These are phyloP conservation scores for Daboia siamensis DNA, from an alignment of 2,113 vertebrate species.

Conservation along the genomic window DNA sequence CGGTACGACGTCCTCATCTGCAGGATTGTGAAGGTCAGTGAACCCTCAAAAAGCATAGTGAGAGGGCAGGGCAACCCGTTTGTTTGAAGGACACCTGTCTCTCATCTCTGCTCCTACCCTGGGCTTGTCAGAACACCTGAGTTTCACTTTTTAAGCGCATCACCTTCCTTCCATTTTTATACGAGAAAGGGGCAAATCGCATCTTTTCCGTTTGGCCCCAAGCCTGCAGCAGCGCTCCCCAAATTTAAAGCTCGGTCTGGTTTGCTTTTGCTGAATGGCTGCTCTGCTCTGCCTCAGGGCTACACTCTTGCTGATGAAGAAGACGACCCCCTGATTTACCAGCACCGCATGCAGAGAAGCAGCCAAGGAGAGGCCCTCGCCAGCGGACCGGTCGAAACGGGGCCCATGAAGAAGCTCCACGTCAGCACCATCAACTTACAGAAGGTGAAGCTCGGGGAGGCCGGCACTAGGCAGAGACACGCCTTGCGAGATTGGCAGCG, in stretches of 20 bases:
- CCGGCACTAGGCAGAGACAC: accelerated
- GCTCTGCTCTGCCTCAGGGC: slow-evolving; percentile 71
- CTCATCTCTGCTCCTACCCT: not conserved
- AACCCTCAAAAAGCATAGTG: accelerated
- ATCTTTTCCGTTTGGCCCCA: not conserved
- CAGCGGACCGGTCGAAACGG: slow-evolving; percentile 88
- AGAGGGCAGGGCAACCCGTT: not conserved
- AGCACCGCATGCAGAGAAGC: slow-evolving; percentile 84
- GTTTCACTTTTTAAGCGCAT: no score
- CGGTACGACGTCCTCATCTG: slow-evolving; percentile 97
- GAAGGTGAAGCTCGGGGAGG: slow-evolving; percentile 74
- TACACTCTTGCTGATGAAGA: slow-evolving; percentile 97
- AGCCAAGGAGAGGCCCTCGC: slow-evolving; percentile 84
- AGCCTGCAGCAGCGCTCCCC: not conserved
- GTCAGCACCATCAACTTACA: slow-evolving; percentile 98
- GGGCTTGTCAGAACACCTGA: not conserved
- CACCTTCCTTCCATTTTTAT: not conserved
- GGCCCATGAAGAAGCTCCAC: slow-evolving; percentile 97
- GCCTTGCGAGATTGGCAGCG: accelerated
- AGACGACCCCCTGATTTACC: slow-evolving; percentile 93
- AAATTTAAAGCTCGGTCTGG: not conserved
- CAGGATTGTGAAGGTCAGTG: slow-evolving; percentile 90
- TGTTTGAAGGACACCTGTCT: not conserved
- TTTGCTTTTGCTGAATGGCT: not conserved
- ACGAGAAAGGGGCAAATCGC: not conserved